These are phyloP conservation scores for Chrysopa pallens DNA, from an alignment of 1,140 invertebrate species.

Conservation along the genomic window DNA sequence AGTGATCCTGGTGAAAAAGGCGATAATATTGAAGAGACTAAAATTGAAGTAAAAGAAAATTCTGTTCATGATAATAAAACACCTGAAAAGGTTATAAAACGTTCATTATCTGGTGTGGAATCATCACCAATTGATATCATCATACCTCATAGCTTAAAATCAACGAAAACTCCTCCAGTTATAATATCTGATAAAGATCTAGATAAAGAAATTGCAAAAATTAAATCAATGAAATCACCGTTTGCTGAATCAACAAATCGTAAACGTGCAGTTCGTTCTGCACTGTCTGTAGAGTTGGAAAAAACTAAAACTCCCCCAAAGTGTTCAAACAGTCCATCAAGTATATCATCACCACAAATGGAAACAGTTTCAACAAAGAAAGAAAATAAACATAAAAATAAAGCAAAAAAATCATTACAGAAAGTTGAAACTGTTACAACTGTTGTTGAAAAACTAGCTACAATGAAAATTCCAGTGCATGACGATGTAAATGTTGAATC, in stretches of 20 bases:
- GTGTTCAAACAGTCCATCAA: neutral
- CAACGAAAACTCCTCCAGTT: conserved; percentile 29
- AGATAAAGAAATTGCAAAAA: conserved; percentile 37
- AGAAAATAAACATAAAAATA: neutral
- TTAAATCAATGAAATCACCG: conserved; percentile 14
- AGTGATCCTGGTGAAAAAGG: conserved; percentile 25
- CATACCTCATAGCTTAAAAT: conserved; percentile 27
- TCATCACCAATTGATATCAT: conserved; percentile 38
- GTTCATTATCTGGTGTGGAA: conserved; percentile 25
- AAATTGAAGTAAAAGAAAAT: conserved; percentile 23
- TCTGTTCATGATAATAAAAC: conserved; percentile 24
- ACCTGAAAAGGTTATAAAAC: conserved; percentile 17
- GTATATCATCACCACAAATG: neutral
- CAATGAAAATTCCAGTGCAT: neutral
- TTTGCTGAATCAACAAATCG: conserved; percentile 6
- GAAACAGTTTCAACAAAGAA: conserved; percentile 14
- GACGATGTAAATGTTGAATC: conserved; percentile 17
- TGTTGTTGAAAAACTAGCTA: neutral
- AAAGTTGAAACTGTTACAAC: neutral
- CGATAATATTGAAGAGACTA: conserved; percentile 25
- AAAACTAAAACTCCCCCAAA: neutral
- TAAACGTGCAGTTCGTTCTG: neutral
- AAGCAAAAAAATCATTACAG: neutral
- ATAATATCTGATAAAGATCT: conserved; percentile 37
- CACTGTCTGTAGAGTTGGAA: conserved; percentile 2